A percentile compares a stretch with the other conserved stretches of the same genome.
Evolutionary conservation across 1,140 invertebrate species (phyloP).

Genomic region (Arctopsyche grandis): DNA sequence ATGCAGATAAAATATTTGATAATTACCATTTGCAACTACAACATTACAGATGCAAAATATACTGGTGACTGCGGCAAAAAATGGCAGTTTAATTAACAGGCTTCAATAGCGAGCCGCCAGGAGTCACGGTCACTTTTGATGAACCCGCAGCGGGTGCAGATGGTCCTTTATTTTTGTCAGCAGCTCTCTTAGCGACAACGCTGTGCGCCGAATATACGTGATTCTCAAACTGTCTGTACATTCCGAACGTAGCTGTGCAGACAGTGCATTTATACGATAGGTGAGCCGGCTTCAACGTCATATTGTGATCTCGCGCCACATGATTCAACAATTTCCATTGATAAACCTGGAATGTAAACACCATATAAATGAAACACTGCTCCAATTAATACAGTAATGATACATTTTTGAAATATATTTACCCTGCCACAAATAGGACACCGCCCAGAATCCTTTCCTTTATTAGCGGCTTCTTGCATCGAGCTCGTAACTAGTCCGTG

Average conservation of each 20-base stretch:
- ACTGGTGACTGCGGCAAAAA: neutral
- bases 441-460: constrained; percentile 91
- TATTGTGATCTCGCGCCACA: constrained; percentile 88
- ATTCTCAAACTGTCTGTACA: constrained; percentile 95
- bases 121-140: constrained; percentile 59
- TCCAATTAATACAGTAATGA: constrained; percentile 5
- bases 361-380: constrained; percentile 13
- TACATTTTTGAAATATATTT: constrained; percentile 54
- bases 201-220: constrained; percentile 94
- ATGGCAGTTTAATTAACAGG: constrained; percentile 34
- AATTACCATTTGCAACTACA: neutral
- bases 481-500: constrained; percentile 94
- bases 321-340: constrained; percentile 93
- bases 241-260: constrained; percentile 92
- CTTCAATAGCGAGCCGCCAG: constrained; percentile 50
- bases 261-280: constrained; percentile 95
- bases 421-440: constrained; percentile 93
- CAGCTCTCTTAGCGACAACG: constrained; percentile 81
- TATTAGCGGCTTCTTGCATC: constrained; percentile 95
- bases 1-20: too few relatives aligned
- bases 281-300: constrained; percentile 91
- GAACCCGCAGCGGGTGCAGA: neutral
- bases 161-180: constrained; percentile 69
- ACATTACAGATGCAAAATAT: too few relatives aligned
- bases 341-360: constrained; percentile 74